These are phyloP conservation scores for Brachirus orientalis DNA, from an alignment of 2,113 vertebrate species.

Conservation along the genomic window DNA sequence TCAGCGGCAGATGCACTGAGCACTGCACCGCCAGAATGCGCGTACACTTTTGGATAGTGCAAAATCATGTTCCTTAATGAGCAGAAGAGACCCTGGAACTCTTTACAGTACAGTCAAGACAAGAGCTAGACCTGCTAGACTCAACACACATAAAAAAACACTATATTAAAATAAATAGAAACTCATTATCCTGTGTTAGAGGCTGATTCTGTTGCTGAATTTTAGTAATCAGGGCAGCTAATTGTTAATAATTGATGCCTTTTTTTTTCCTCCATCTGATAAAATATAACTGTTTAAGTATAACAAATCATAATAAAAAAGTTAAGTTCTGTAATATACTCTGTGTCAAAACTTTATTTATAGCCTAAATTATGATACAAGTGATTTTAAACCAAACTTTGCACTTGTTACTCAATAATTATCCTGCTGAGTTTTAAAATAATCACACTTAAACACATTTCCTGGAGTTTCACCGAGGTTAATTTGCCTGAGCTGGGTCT, in stretches of 20 bases:
- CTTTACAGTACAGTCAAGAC: conserved; percentile 9
- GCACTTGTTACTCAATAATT: neutral
- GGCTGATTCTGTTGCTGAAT: no score
- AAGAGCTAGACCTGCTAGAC: neutral
- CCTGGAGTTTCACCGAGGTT: no score
- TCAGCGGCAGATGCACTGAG: conserved; percentile 30
- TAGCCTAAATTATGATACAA: no score
- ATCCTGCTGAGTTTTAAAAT: neutral
- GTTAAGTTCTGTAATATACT: neutral
- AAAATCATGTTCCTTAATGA: conserved; percentile 68
- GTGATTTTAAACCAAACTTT: neutral
- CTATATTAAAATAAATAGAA: neutral
- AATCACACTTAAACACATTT: no score
- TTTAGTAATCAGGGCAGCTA: no score
- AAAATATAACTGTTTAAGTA: no score
- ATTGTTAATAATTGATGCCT: no score
- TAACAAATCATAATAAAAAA: no score
- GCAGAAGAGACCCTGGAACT: conserved; percentile 32
- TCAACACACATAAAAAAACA: neutral
- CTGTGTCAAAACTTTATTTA: no score
- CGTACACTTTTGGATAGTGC: conserved; percentile 67
- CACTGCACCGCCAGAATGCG: conserved; percentile 48
- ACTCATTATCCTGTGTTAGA: no score
- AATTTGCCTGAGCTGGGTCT: no score
- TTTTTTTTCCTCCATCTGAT: no score